Conservation (phyloP, 2,888 invertebrate species). For the Sphinx pinastri region DNA sequence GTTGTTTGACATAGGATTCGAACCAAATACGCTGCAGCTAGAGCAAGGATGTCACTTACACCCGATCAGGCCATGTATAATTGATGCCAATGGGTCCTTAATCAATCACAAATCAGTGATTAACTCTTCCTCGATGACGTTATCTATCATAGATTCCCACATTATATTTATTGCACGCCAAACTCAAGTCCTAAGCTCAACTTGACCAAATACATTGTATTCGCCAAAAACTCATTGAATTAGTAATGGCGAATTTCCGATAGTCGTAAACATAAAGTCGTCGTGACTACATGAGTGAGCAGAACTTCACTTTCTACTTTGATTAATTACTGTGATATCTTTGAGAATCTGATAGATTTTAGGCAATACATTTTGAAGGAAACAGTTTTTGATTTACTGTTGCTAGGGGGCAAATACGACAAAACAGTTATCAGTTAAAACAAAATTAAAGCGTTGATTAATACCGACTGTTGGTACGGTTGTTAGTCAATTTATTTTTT, state of each 20-base stretch:
- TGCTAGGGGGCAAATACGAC: too few relatives aligned
- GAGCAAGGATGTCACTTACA: too few relatives aligned
- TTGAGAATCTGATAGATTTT: neutral
- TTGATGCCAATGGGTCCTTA: too few relatives aligned
- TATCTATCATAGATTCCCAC: neutral
- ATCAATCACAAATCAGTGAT: neutral
- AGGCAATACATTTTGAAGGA: neutral
- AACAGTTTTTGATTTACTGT: too few relatives aligned
- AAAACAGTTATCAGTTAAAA: too few relatives aligned
- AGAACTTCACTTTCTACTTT: constrained; percentile 40
- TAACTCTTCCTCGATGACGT: neutral
- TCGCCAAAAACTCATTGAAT: constrained; percentile 27
- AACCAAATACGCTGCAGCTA: too few relatives aligned
- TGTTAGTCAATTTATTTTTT: too few relatives aligned
- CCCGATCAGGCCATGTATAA: too few relatives aligned
- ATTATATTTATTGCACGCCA: constrained; percentile 7
- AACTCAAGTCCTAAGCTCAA: constrained; percentile 5
- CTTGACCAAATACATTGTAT: constrained; percentile 4
- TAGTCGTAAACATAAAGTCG: constrained; percentile 38
- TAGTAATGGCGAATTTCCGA: constrained; percentile 37
- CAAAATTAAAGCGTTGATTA: too few relatives aligned
- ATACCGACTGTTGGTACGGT: too few relatives aligned
- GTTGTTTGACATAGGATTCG: too few relatives aligned
- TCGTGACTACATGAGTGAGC: constrained; percentile 32
- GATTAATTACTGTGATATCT: neutral